Evolutionary conservation across 1,140 invertebrate genomes (phyloP), one percentile per base, ranked within the genome.

Genomic region (Sitobion miscanthi): DNA sequence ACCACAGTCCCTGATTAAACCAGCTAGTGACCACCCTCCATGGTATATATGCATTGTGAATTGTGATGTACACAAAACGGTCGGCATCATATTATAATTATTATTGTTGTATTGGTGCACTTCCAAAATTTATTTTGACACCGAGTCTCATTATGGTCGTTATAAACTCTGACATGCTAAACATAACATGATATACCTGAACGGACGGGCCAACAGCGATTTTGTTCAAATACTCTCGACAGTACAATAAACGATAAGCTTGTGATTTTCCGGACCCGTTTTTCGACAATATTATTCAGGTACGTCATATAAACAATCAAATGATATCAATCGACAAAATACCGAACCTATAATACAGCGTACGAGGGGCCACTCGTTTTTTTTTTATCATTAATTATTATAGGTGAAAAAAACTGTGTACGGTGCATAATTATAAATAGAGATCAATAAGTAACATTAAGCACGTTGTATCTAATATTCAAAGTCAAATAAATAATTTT

Each of bases 1-100:
- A 91, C 90, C 57, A 30, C 57, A 45, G 90, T 91, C 90, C 54
- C 90, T 91, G 90, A 91, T 91, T 91, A 91, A 91, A 69, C 90
- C 90, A 45, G 90, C 90, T 2, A 38, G 90, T 91, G 54, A 91
- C 54, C 57, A 62, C 52, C 25, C 35, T 45, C 47, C 30, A 47
- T 86, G 45, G 20, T 9, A 87, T n/a, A 49, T n/a, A 83, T 49
- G 7, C 35, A 82, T 82, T n/a, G 30, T 30, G 57, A 30, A 69
- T 69, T 38, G 35, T 38, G 35, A 83, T 83, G 21, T 83, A 83
- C n/a, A 35, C 17, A 49, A 87, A 87, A 87, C 86, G 86, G 30
- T 87, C 38, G 30, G 20, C 89, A 21, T 17, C 89, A 21, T 17
- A 62, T 89, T 89, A 89, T 90, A 38, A 90, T 90, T 90, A 90